Base-by-base conservation (phyloP, 1,140 invertebrate species). In the Andricus grossulariae region DNA sequence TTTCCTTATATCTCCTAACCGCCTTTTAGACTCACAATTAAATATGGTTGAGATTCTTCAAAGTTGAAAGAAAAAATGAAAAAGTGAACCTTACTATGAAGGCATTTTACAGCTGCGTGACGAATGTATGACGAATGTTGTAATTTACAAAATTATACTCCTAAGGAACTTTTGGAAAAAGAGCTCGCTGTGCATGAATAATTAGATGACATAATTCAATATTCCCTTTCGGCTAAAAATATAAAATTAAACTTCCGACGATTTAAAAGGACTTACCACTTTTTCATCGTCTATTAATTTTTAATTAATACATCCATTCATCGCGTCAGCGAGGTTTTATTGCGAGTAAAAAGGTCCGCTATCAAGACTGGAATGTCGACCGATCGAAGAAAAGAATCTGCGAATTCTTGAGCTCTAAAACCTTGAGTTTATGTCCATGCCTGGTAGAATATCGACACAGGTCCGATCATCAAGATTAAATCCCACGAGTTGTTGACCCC, bases 311-410 rank as follows among this genome's bases (percentile, higher is more conserved):
- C 60, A 66, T 16, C 32, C 60, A 66, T 66, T 66, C 60, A 66
- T 66, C 60, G 60, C 60, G 32, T 66, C 25, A 66, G 25, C 16
- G 60, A 66, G 25, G 60, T 13, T 39, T 66, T 66, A 66, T 66
- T 66, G 39, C 60, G 39, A 16, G 60, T 16, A 66, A 32, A 45
- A 39, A 39, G 60, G 60, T 66, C 60, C 60, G 60, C 60, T 66
- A 66, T 66, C 60, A 32, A 66, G 60, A 66, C 60, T 32, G 77
- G 74, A 76, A 79, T 72, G 74, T 57, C 45, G 21, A 66, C 54
- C 49, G 49, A 73, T 72, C 70, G 55, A 25, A 39, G 71, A 77
- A 50, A 12, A 60, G 60, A 66, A 66, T 66, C 60, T 66, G 60
- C 25, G 60, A 66, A 66, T 66, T 66, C 60, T 32, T 66, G 15